Evolutionary conservation across 2,797 vertebrate genomes (phyloP).

Genomic region (Pangasius djambal): DNA sequence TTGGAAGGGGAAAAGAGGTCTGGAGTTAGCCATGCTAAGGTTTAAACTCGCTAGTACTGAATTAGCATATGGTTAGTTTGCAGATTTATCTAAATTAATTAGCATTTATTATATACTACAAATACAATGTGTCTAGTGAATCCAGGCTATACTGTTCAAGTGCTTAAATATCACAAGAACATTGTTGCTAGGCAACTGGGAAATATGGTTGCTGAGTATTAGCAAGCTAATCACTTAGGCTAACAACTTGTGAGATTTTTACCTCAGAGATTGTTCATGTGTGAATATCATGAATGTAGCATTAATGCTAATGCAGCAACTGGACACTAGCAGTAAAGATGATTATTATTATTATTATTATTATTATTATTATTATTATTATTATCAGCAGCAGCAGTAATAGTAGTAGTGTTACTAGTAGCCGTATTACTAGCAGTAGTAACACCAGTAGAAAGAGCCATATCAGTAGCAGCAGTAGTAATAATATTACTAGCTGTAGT

Average conservation of each 20-base stretch:
- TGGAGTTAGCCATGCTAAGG: neutral
- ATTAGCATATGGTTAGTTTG: neutral
- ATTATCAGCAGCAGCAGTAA: neutral
- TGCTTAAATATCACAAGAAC: neutral
- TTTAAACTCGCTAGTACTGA: neutral
- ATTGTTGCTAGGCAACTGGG: neutral
- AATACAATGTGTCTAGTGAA: neutral
- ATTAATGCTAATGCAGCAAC: neutral
- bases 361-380: no score
- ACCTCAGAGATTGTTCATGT: neutral
- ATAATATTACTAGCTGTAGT: no score
- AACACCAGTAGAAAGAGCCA: neutral
- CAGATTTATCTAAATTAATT: neutral
- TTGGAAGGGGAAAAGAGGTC: neutral
- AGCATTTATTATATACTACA: neutral
- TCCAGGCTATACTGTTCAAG: neutral
- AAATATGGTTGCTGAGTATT: neutral
- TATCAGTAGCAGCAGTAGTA: neutral
- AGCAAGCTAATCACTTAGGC: neutral
- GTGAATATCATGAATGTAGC: neutral
- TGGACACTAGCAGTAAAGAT: no score
- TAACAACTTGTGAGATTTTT: neutral
- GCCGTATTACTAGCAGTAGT: neutral
- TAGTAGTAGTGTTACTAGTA: neutral
- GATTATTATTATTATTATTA: no score